A percentile compares a stretch with the other conserved stretches of the same genome.
These are phyloP conservation scores for Tylochromis polylepis DNA, from an alignment of 2,113 vertebrate species.

Conservation along the genomic window DNA sequence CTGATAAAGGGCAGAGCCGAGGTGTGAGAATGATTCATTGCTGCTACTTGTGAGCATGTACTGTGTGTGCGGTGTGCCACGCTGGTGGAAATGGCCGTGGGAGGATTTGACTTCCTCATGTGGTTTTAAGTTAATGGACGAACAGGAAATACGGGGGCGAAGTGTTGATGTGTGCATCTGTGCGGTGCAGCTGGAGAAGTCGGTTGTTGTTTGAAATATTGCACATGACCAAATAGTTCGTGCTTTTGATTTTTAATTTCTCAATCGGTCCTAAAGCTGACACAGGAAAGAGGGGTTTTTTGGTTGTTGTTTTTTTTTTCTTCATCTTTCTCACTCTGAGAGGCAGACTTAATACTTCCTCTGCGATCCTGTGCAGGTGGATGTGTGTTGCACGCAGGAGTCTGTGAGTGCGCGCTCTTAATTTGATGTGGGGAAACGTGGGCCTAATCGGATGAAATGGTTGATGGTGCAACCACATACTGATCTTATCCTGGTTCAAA, in stretches of 20 bases:
- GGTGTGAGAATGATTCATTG: slow-evolving; percentile 23
- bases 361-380: neutral
- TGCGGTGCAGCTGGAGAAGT: neutral
- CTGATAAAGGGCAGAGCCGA: slow-evolving; percentile 40
- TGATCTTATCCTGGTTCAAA: slow-evolving; percentile 21
- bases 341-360: neutral
- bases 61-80: neutral
- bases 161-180: neutral
- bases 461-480: slow-evolving; percentile 35
- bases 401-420: neutral
- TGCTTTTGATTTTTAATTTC: neutral
- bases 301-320: too few species aligned
- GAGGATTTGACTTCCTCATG: slow-evolving; percentile 54
- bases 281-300: neutral
- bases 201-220: neutral
- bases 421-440: slow-evolving; percentile 26
- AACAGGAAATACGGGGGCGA: slow-evolving; percentile 55
- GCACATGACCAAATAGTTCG: neutral
- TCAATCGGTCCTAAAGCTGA: neutral
- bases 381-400: neutral
- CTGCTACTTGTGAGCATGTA: neutral
- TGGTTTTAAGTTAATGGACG: slow-evolving; percentile 55
- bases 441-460: slow-evolving; percentile 25
- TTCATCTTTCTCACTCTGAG: neutral
- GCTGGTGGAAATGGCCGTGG: slow-evolving; percentile 66